Evolutionary conservation across 2,888 invertebrate genomes (phyloP).

Genomic region (Drosophila melanosoma): DNA sequence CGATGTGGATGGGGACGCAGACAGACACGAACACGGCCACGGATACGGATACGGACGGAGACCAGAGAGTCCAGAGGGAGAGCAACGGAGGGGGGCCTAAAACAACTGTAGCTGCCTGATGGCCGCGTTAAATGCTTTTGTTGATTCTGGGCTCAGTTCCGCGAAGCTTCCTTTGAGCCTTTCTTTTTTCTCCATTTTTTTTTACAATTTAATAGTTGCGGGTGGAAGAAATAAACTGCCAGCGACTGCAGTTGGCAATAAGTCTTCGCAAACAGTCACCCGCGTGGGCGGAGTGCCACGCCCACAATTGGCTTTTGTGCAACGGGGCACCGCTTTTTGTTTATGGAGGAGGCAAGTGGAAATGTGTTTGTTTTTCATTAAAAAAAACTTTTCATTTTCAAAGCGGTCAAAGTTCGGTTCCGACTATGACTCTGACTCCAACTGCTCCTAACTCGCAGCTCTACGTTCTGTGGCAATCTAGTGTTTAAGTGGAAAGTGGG

Average conservation of each 20-base stretch:
- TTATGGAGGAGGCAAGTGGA: constrained; percentile 45
- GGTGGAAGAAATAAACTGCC: constrained; percentile 72
- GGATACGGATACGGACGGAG: neutral
- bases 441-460: neutral
- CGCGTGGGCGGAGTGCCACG: constrained; percentile 36
- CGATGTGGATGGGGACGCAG: constrained; percentile 3
- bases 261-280: constrained; percentile 72
- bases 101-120: constrained; percentile 74
- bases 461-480: constrained; percentile 45
- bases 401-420: constrained; percentile 74
- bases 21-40: neutral
- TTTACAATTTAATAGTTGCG: constrained; percentile 72
- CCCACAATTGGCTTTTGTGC: constrained; percentile 74
- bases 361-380: constrained; percentile 84
- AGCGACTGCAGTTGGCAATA: constrained; percentile 70
- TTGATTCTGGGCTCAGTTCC: constrained; percentile 69
- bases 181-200: constrained; percentile 1
- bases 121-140: constrained; percentile 78
- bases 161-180: constrained; percentile 8
- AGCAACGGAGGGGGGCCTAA: constrained; percentile 42
- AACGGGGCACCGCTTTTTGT: constrained; percentile 33
- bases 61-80: neutral
- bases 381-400: constrained; percentile 77
- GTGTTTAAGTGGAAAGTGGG: constrained; percentile 1
- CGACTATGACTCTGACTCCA: constrained; percentile 14